Evolutionary conservation across 2,797 vertebrate species (phyloP), one percentile per base, ranked within the genome.

Genomic region (Jordanella pulchra): DNA sequence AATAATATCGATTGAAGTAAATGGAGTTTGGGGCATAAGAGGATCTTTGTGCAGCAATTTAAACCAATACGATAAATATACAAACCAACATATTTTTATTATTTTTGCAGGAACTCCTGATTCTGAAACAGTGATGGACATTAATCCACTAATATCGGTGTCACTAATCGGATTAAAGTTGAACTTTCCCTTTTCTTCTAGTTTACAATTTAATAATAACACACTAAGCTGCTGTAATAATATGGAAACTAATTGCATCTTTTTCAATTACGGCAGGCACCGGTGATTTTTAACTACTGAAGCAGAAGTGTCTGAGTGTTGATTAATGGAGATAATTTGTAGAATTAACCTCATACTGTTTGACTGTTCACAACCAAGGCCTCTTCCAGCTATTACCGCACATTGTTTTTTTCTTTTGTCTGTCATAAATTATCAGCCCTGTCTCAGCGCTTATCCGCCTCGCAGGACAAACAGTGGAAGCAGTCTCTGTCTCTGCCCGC

Each of bases 401-500:
- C 58, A 9, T 60, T 10, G 50, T 35, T 0, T 23, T 71, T 39
- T 27, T 14, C 27, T 30, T 4, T 18, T 50, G 25, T 35, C 58
- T 3, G 21, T 77, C 61, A 65, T 58, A 51, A 68, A 54, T 32
- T 10, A 72, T 56, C 73, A 67, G 65, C 10, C 61, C 47, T 47
- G 45, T 54, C 27, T 35, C 45, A 18, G 47, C 47, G 75, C 10
- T 53, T 71, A 79, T 2, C 61, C 60, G 39, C 61, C 60, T 66
- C 4, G 1, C 72, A 72, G 73, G 69, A 79, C 82, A 79, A 86
- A 75, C 82, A 66, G 18, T n/a, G 42, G 42, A 72, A 56, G 56
- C 6, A 66, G 7, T 47, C 67, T 51, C 50, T 44, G 50, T 44
- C 44, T 75, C 1, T 65, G 39, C 71, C 61, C 66, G 71, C 56